Conservation (phyloP, 2,888 invertebrate species). For the Orthosia cruda region DNA sequence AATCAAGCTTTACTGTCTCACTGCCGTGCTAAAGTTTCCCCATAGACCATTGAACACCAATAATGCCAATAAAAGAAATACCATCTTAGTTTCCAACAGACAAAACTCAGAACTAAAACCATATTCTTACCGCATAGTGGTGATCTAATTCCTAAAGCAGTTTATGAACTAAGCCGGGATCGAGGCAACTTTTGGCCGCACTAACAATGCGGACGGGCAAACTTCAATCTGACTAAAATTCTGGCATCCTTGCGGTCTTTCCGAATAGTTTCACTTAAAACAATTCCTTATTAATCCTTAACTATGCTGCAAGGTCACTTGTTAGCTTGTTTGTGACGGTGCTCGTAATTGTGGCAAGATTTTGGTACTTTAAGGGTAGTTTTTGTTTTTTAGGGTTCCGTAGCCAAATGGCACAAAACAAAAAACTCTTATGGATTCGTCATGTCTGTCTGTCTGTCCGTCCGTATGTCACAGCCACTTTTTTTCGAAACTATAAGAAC, state of each 20-base stretch:
- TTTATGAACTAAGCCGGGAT: slow-evolving; percentile 65
- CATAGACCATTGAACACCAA: too few species aligned
- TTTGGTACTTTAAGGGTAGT: neutral
- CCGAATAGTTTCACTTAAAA: slow-evolving; percentile 66
- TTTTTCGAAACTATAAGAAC: too few species aligned
- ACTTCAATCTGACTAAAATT: slow-evolving; percentile 72
- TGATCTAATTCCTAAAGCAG: slow-evolving; percentile 65
- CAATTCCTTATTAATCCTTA: slow-evolving; percentile 69
- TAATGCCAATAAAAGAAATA: neutral
- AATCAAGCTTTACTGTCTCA: too few species aligned
- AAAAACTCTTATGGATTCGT: too few species aligned
- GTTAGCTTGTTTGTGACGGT: slow-evolving; percentile 41
- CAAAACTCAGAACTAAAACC: slow-evolving; percentile 34
- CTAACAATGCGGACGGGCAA: slow-evolving; percentile 65
- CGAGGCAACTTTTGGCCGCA: slow-evolving; percentile 55
- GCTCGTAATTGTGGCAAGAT: neutral
- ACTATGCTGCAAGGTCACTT: slow-evolving; percentile 66
- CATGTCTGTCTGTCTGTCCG: too few species aligned
- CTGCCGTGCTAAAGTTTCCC: too few species aligned
- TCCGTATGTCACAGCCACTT: too few species aligned
- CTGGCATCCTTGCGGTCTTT: slow-evolving; percentile 66
- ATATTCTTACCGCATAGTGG: slow-evolving; percentile 48
- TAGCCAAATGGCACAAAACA: too few species aligned
- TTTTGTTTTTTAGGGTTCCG: neutral
- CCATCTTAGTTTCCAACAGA: neutral